Evolutionary conservation across 2,797 vertebrate species (phyloP).

Genomic region (Crocidura indochinensis): DNA sequence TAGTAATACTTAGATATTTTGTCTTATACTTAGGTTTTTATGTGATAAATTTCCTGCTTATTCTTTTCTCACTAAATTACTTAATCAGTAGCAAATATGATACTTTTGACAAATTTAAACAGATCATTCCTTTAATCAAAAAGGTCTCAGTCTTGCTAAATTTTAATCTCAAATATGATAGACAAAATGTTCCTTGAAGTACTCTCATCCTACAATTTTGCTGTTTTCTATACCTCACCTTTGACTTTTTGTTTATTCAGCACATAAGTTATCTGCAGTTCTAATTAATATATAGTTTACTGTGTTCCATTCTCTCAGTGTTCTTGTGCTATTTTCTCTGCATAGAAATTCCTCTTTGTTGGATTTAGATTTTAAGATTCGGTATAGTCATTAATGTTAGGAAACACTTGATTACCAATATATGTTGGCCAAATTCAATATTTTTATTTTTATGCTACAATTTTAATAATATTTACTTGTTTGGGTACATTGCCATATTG

Average conservation of each 20-base stretch:
- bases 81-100: not conserved
- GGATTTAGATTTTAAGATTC: conserved; percentile 38
- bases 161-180: not conserved
- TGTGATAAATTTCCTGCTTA: not conserved
- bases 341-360: not conserved
- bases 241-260: not conserved
- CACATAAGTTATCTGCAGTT: not conserved
- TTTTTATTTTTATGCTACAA: conserved; percentile 46
- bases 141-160: conserved; percentile 51
- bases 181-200: conserved; percentile 31
- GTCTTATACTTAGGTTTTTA: not conserved
- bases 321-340: conserved; percentile 30
- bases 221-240: not conserved
- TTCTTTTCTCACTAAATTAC: not conserved
- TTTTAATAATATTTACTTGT: conserved; percentile 25
- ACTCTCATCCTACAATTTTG: not conserved
- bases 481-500: not conserved
- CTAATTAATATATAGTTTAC: not conserved
- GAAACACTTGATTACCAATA: not conserved
- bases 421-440: not conserved
- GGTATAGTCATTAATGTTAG: not conserved
- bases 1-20: not conserved
- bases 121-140: conserved; percentile 17
- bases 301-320: not conserved
- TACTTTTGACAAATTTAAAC: not conserved